Evolutionary conservation across 2,113 vertebrate species (phyloP), one percentile per base, ranked within the genome.

Genomic region (Ammodytes dubius): DNA sequence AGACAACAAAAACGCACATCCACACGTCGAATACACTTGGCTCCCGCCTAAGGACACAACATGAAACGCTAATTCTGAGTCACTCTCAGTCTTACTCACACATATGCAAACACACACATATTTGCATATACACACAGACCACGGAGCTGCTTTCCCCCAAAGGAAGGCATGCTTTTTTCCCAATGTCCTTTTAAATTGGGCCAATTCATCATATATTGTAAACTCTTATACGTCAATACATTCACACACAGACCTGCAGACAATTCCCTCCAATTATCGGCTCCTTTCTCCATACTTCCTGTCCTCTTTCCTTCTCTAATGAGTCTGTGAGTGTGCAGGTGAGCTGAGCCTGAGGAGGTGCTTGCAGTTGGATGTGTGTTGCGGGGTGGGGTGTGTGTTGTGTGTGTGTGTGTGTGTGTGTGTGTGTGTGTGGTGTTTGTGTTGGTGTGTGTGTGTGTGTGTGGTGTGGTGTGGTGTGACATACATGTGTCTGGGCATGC

Each of bases 51-150:
- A 86, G 86, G 87, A 89, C 81, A 88, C 76, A 83, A 81, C 83
- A 79, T 72, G 77, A 89, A 87, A 77, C 67, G 89, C 83, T 85
- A 70, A 79, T 71, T 86, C 50, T 90, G 86, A 88, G 53, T 91
- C 85, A 88, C 74, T 69, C 80, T 67, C 13, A 74, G 67, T 6
- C 74, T 87, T 68, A 85, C 83, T 68, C 91, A 88, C 52, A 15
- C 61, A 68, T 58, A 77, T 35, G 19, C 68, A 76, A 52, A 70
- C 37, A 68, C 58, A 77, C 52, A 1, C 58, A 77, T 64, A 70
- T 39, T 75, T 12, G 64, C 35, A 74, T 14, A 43, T 35, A 74
- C 5, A 63, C 17, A 68, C 8, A 52, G 4, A 73, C 8, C 60
- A 77, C 73, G 65, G 35, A 78, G 54, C 60, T 12, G 37, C 37